These are phyloP conservation scores for Troides aeacus DNA, from an alignment of 2,888 invertebrate species.

Conservation along the genomic window DNA sequence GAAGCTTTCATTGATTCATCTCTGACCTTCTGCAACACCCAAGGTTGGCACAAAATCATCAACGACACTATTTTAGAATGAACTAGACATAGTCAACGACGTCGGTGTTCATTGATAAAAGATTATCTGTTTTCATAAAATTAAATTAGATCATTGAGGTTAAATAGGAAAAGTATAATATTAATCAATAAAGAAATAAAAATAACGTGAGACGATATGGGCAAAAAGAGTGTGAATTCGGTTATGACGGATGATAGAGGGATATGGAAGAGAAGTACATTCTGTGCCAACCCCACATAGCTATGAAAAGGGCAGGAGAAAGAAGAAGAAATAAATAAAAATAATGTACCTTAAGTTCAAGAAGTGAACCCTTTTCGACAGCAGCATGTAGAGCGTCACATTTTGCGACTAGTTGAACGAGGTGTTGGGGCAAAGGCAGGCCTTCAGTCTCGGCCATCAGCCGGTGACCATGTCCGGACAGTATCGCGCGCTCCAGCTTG, in stretches of 20 bases:
- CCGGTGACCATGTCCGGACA: slow-evolving; percentile 68
- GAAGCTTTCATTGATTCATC: not conserved
- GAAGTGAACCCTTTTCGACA: slow-evolving; percentile 85
- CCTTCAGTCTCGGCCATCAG: slow-evolving; percentile 60
- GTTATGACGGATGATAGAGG: too few species aligned
- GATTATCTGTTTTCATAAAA: too few species aligned
- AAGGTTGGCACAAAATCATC: too few species aligned
- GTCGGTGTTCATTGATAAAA: too few species aligned
- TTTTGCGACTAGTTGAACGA: slow-evolving; percentile 85
- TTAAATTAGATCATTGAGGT: not conserved
- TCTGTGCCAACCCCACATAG: too few species aligned
- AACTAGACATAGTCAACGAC: too few species aligned
- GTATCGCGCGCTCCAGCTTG: slow-evolving; percentile 71
- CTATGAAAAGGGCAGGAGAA: too few species aligned
- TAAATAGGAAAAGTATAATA: not conserved
- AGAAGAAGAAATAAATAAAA: too few species aligned
- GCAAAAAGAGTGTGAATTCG: too few species aligned
- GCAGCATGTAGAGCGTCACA: slow-evolving; percentile 88
- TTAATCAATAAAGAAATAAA: too few species aligned
- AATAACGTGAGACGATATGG: not conserved
- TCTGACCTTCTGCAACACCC: not conserved
- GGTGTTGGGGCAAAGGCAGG: slow-evolving; percentile 52
- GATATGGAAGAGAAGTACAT: too few species aligned
- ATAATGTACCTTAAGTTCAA: slow-evolving; percentile 78
- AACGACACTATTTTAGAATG: too few species aligned